A percentile compares a stretch with the other conserved stretches of the same genome.
phyloP scores from a whole-genome alignment of 2,113 vertebrate species.

The Cervus canadensis region DNA sequence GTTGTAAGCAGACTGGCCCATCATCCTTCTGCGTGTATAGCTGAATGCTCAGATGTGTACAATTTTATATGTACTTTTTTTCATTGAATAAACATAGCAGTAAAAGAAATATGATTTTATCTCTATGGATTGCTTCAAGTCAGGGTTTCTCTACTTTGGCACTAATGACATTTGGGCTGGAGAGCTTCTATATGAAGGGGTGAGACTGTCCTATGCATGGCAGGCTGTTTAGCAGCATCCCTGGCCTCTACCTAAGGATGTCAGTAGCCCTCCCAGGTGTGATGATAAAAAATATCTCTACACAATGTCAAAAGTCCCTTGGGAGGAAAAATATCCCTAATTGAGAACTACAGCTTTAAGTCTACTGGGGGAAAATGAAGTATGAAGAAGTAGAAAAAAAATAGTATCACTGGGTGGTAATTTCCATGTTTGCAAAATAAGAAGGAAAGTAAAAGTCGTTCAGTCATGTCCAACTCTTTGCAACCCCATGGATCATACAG shows the following conservation, averaged over 20 bases:
- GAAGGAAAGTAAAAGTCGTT: background rate
- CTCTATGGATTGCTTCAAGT: background rate
- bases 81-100: constrained; percentile 71
- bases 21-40: constrained; percentile 47
- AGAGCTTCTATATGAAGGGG: rapidly evolving
- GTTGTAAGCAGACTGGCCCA: constrained; percentile 44
- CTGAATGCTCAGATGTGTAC: constrained; percentile 71
- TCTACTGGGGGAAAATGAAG: background rate
- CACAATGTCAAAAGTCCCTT: background rate
- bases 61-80: constrained; percentile 68
- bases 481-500: background rate
- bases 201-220: background rate
- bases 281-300: background rate
- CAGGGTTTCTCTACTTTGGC: background rate
- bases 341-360: background rate
- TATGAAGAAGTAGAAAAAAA: background rate
- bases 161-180: background rate
- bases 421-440: background rate
- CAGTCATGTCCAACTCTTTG: background rate
- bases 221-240: background rate
- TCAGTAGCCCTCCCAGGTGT: background rate
- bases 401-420: background rate
- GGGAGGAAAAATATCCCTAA: background rate
- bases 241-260: background rate
- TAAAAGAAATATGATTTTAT: constrained; percentile 53